phyloP scores from a whole-genome alignment of 2,113 vertebrate species.

The Forbesichthys papilliferus region DNA sequence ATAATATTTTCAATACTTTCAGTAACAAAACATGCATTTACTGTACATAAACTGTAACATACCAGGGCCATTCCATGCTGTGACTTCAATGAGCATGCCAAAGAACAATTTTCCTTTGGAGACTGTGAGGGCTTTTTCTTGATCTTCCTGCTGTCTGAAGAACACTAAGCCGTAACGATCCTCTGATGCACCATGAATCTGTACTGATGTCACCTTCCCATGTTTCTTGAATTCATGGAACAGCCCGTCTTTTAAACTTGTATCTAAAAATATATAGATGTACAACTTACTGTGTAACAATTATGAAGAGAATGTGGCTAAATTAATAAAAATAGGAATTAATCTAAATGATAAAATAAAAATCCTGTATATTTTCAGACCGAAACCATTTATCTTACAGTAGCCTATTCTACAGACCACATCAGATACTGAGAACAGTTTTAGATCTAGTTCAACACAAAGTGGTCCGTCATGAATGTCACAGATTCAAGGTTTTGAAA shows the following conservation, averaged over 20 bases:
- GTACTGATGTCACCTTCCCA: conserved; percentile 97
- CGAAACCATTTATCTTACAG: no score
- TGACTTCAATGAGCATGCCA: conserved; percentile 98
- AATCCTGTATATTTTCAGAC: no score
- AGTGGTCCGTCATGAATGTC: no score
- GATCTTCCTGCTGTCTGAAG: conserved; percentile 98
- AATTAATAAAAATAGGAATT: no score
- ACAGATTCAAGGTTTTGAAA: no score
- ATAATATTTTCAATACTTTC: not conserved
- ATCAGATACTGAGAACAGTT: no score
- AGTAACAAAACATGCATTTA: not conserved
- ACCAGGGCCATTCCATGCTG: conserved; percentile 97
- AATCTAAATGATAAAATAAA: no score
- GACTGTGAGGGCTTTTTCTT: conserved; percentile 93
- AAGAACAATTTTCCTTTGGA: conserved; percentile 99
- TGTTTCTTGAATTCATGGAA: conserved; percentile 99
- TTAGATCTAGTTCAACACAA: no score
- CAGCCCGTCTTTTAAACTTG: conserved; percentile 98
- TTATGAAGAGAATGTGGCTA: no score
- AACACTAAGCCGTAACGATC: conserved; percentile 97
- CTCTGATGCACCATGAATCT: conserved; percentile 95
- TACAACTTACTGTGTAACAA: no score
- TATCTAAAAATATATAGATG: conserved; percentile 75
- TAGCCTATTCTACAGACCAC: no score
- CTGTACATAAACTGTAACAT: conserved; percentile 32